Evolutionary conservation across 2,888 invertebrate genomes (phyloP).

Genomic region (Ectemnius continuus): DNA sequence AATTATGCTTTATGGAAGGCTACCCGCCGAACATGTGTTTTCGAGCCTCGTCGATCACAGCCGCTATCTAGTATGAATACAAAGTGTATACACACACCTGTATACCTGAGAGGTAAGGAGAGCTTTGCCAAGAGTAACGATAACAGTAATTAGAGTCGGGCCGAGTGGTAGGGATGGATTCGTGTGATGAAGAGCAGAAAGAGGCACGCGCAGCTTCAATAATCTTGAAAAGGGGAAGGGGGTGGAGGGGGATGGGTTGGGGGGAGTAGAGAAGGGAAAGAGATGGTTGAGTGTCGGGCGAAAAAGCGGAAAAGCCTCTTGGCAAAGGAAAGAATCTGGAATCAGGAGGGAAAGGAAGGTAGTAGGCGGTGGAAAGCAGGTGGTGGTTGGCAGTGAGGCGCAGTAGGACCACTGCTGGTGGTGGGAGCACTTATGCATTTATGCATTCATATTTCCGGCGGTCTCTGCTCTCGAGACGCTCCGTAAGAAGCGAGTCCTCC

Average conservation of each 20-base stretch:
- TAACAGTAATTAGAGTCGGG: too few species aligned
- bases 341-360: constrained; percentile 54
- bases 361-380: constrained; percentile 47
- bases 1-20: constrained; percentile 22
- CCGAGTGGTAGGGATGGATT: too few species aligned
- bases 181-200: too few species aligned
- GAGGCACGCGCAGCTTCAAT: too few species aligned
- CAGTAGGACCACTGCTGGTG: constrained; percentile 14
- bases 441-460: constrained; percentile 77
- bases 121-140: too few species aligned
- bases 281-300: constrained; percentile 26
- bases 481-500: constrained; percentile 67
- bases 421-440: constrained; percentile 76
- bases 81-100: too few species aligned
- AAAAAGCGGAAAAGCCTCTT: constrained; percentile 46
- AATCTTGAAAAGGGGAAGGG: too few species aligned
- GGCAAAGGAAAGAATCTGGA: constrained; percentile 56
- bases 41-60: constrained; percentile 10
- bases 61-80: too few species aligned
- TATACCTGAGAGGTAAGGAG: too few species aligned
- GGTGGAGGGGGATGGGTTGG: too few species aligned
- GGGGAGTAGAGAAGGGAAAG: constrained; percentile 20
- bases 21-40: constrained; percentile 3
- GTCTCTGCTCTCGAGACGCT: constrained; percentile 66
- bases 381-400: neutral